A percentile compares a stretch with the other conserved stretches of the same genome.
Conservation (phyloP, 2,888 invertebrate species). For the Drosophila acutilabella region DNA sequence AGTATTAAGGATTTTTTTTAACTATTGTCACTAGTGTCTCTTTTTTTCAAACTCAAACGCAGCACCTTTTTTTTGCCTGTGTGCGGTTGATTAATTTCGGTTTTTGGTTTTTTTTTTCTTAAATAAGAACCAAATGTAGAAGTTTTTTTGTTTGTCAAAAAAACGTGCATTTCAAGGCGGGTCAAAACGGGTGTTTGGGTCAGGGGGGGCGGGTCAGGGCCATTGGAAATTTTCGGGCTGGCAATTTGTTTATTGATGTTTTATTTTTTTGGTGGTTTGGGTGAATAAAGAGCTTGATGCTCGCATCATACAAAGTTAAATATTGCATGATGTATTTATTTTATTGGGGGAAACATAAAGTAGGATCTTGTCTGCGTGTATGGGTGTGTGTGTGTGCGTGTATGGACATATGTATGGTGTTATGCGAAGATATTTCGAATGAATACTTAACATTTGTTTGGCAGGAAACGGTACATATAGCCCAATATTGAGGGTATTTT, state of each 20-base stretch:
- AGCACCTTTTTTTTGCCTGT: conserved; percentile 70
- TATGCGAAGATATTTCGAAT: conserved; percentile 19
- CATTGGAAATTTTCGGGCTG: conserved; percentile 3
- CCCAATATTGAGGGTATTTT: conserved; percentile 23
- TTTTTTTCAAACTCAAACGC: conserved; percentile 83
- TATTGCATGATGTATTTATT: background rate
- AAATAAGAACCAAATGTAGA: conserved; percentile 52
- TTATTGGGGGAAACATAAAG: conserved; percentile 5
- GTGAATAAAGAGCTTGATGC: conserved; percentile 37
- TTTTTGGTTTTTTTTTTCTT: conserved; percentile 21
- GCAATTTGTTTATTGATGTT: conserved; percentile 1
- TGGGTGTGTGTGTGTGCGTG: conserved; percentile 8
- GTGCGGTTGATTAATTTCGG: conserved; percentile 50
- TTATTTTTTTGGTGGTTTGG: conserved; percentile 7
- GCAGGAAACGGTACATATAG: conserved; percentile 26
- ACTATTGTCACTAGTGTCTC: conserved; percentile 85
- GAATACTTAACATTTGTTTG: conserved; percentile 52
- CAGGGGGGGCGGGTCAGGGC: conserved; percentile 4
- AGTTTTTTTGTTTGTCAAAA: conserved; percentile 20
- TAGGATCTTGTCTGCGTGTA: conserved; percentile 5
- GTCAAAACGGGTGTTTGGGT: conserved; percentile 4
- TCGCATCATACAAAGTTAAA: conserved; percentile 26
- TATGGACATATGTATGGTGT: conserved; percentile 1
- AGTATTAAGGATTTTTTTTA: conserved; percentile 58
- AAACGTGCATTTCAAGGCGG: conserved; percentile 41